Percentiles rank a stretch among this genome's conserved stretches.
These are phyloP conservation scores for Thamnaconus septentrionalis DNA, from an alignment of 2,113 vertebrate genomes.

Conservation along the genomic window DNA sequence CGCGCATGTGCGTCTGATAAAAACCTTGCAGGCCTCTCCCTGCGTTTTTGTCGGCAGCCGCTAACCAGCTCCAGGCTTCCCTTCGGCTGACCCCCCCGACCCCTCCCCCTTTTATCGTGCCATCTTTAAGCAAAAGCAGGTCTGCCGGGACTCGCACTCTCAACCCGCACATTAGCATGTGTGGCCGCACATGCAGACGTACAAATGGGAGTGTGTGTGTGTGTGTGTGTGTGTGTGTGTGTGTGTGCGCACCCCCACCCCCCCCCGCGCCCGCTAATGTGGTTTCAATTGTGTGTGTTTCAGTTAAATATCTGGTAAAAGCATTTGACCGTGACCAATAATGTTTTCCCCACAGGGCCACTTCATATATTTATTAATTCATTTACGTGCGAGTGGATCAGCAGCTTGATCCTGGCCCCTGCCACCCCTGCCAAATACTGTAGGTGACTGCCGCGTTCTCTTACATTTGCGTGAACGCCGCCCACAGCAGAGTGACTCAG, in stretches of 20 bases:
- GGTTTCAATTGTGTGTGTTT: conserved; percentile 63
- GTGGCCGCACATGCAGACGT: conserved; percentile 30
- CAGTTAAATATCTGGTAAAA: conserved; percentile 50
- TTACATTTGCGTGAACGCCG: conserved; percentile 40
- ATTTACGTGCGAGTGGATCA: conserved; percentile 25
- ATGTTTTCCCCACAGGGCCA: conserved; percentile 38
- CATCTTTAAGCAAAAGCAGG: conserved; percentile 72
- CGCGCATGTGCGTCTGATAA: conserved; percentile 67
- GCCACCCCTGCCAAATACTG: conserved; percentile 23
- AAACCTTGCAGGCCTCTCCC: conserved; percentile 69
- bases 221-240: conserved; percentile 24
- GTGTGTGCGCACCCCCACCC: too few relatives aligned
- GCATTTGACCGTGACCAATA: conserved; percentile 58
- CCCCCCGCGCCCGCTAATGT: conserved; percentile 48
- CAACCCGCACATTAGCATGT: conserved; percentile 14
- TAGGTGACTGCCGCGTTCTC: conserved; percentile 35
- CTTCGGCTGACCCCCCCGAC: conserved; percentile 56
- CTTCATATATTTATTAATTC: not conserved
- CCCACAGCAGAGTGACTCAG: conserved; percentile 33
- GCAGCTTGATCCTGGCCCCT: conserved; percentile 41
- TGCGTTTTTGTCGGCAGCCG: conserved; percentile 61
- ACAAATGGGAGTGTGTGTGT: conserved; percentile 33
- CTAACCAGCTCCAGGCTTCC: conserved; percentile 68
- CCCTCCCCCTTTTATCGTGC: conserved; percentile 62
- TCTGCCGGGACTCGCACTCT: conserved; percentile 42